Evolutionary conservation across 2,113 vertebrate species (phyloP), one percentile per base, ranked within the genome.

Genomic region (Oxyura jamaicensis): DNA sequence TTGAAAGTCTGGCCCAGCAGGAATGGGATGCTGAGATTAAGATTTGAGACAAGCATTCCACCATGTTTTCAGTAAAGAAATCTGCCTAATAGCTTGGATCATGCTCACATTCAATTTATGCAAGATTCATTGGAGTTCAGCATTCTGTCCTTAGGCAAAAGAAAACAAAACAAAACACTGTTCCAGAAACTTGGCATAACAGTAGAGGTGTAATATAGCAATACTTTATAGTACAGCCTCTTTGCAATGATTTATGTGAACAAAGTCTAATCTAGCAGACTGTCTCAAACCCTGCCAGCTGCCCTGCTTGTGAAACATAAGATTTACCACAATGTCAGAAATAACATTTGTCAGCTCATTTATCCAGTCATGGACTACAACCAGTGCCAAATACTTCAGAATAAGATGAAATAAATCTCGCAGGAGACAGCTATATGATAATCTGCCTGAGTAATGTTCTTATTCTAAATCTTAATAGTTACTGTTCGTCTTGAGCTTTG

Each of bases 281-380:
- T 86, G 23, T 19, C 76, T 83, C 79, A 58, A 94, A 93, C 73
- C n/a, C 79, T 83, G 66, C 62, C 89, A 92, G 74, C 71, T 91
- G 66, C 78, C 78, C 58, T 69, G 62, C n/a, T 58, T 93, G 28
- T 79, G 84, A 80, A 95, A 93, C 36, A 22, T 76, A 63, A 73
- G 63, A 91, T 90, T 92, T 91, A 88, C 84, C 89, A 83, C 71
- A 91, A n/a, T 66, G 75, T 82, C 91, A 97, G 89, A 80, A 92
- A 87, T 79, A 96, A 66, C 81, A 76, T 95, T 95, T 91, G 31
- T 95, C 71, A 94, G 83, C 59, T 93, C 67, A 66, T 92, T 95
- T 93, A 87, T 95, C 55, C 75, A 69, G 19, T 87, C 50, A 85
- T 87, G 93, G 84, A 92, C 44, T 62, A 58, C 13, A 62, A 71